A percentile compares a stretch with the other conserved stretches of the same genome.
These are phyloP conservation scores for Phalera bucephala DNA, from an alignment of 2,888 invertebrate genomes.

Conservation along the genomic window DNA sequence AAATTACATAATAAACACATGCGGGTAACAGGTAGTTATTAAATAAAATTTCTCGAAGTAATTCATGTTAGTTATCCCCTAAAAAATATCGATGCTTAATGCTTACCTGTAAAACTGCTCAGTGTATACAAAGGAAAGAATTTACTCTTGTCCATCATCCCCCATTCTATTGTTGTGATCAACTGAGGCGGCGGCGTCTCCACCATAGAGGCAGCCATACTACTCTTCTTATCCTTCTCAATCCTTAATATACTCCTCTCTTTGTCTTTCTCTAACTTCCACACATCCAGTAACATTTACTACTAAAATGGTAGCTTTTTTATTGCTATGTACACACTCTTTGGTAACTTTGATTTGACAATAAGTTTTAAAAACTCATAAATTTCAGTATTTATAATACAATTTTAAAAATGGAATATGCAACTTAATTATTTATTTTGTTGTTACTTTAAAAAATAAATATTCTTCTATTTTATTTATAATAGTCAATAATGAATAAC, in stretches of 20 bases:
- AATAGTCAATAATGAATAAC: too few species aligned
- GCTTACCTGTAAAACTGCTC: conserved; percentile 91
- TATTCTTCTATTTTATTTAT: conserved; percentile 32
- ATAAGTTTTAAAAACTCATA: conserved; percentile 32
- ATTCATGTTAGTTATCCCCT: too few species aligned
- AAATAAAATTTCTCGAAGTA: too few species aligned
- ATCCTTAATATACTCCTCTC: conserved; percentile 6
- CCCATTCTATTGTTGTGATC: conserved; percentile 96
- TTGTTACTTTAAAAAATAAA: conserved; percentile 16
- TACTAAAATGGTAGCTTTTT: conserved; percentile 12
- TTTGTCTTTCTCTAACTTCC: conserved; percentile 20
- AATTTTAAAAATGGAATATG: conserved; percentile 27
- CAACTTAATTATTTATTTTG: neutral
- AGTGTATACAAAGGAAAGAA: conserved; percentile 96
- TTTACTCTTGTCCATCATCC: conserved; percentile 98
- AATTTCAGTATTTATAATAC: conserved; percentile 29
- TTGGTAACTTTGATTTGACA: conserved; percentile 41
- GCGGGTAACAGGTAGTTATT: too few species aligned
- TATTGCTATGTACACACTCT: conserved; percentile 35
- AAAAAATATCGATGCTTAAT: too few species aligned
- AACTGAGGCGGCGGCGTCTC: conserved; percentile 83
- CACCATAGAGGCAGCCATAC: conserved; percentile 74
- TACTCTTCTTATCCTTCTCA: conserved; percentile 6
- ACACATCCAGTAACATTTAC: conserved; percentile 54
- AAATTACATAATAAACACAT: too few species aligned